These are phyloP conservation scores for Hippocampus mohnikei DNA, from an alignment of 2,113 vertebrate genomes.

Conservation along the genomic window DNA sequence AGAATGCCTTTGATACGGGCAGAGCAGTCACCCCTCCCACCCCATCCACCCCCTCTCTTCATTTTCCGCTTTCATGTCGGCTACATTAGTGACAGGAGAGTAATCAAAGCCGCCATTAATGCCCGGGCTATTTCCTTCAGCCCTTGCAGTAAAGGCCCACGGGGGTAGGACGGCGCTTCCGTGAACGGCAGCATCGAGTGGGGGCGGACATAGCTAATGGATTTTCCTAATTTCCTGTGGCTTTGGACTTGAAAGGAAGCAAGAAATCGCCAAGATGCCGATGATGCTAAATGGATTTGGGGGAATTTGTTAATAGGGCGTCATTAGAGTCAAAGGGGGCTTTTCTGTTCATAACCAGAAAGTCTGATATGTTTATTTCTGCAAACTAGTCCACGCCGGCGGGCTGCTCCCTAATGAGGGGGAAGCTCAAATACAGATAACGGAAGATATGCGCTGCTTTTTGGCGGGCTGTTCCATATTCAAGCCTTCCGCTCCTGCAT, in stretches of 20 bases:
- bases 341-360: slow-evolving; percentile 27
- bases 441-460: not conserved
- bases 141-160: slow-evolving; percentile 53
- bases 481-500: not conserved
- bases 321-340: slow-evolving; percentile 19
- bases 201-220: slow-evolving; percentile 49
- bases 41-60: slow-evolving; percentile 31
- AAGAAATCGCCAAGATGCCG: slow-evolving; percentile 23
- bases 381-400: slow-evolving; percentile 5
- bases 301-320: slow-evolving; percentile 47
- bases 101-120: slow-evolving; percentile 70
- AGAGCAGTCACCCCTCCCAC: slow-evolving; percentile 33
- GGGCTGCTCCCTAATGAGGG: slow-evolving; percentile 13
- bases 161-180: slow-evolving; percentile 41
- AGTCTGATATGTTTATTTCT: slow-evolving; percentile 23
- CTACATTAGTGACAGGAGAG: slow-evolving; percentile 68
- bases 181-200: slow-evolving; percentile 24
- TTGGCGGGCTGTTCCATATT: not conserved
- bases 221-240: slow-evolving; percentile 59
- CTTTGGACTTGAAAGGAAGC: slow-evolving; percentile 52
- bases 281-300: slow-evolving; percentile 27
- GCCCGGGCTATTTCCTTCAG: slow-evolving; percentile 57
- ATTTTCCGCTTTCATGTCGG: slow-evolving; percentile 63
- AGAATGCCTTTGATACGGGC: slow-evolving; percentile 43
- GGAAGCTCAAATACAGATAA: not conserved